Evolutionary conservation across 2,888 invertebrate species (phyloP).

Genomic region (Leucophora obtusa): DNA sequence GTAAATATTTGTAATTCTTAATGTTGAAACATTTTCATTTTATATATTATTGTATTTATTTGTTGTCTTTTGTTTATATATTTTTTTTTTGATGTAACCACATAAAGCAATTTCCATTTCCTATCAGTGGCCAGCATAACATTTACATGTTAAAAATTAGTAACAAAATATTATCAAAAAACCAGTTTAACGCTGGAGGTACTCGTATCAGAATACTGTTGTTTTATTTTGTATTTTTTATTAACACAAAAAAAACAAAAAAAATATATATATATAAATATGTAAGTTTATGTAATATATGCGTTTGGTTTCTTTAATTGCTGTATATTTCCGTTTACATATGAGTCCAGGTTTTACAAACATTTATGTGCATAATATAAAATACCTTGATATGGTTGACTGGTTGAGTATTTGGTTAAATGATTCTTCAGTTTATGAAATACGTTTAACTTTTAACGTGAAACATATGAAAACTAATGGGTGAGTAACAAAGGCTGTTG

Average conservation of each 20-base stretch:
- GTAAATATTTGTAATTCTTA: background rate
- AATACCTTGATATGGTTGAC: constrained; percentile 35
- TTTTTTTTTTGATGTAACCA: constrained; percentile 24
- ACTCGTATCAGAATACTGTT: background rate
- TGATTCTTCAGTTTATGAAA: constrained; percentile 48
- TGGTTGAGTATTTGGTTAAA: constrained; percentile 48
- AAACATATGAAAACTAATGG: background rate
- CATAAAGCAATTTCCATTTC: constrained; percentile 55
- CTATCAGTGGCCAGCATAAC: constrained; percentile 28
- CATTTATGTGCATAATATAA: background rate
- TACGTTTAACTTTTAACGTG: background rate
- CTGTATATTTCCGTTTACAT: constrained; percentile 38
- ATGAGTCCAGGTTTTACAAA: constrained; percentile 6
- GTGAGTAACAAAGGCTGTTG: background rate
- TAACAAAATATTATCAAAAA: background rate
- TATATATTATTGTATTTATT: background rate
- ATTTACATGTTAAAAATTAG: background rate
- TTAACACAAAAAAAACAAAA: too few species aligned
- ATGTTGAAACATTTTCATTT: background rate
- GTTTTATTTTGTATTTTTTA: background rate
- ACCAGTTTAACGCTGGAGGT: background rate
- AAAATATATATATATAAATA: too few species aligned
- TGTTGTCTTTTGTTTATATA: background rate
- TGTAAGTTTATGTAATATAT: constrained; percentile 32
- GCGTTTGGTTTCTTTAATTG: constrained; percentile 53